Base-by-base conservation (phyloP, 2,113 vertebrate species). In the Sula dactylatra region DNA sequence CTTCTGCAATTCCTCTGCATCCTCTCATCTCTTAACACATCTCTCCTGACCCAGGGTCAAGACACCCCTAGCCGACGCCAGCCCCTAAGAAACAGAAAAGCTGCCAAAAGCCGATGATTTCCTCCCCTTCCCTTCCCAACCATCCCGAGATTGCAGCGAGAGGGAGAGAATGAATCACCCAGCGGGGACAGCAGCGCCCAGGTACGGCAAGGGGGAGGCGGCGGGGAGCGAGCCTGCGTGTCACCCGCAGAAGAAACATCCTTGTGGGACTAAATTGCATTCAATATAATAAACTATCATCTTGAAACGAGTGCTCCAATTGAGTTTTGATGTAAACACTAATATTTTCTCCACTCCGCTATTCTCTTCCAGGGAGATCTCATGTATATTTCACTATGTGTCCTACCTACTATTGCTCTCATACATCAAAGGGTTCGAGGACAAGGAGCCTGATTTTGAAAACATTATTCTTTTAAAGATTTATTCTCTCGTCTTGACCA, bases 401-500 rank as follows among this genome's bases (percentile, higher is more conserved):
- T 98, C 98, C 97, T 98, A 87, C 97, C 97, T 97, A 91, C 98
- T 97, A 96, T 98, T 96, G 93, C 97, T 98, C 97, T 98, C 98
- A 98, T 98, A 98, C 98, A 98, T 98, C 98, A 98, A 98, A 98
- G 94, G 85, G 95, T 97, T 98, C 82, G 97, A 98, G 98, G 98
- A 98, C 98, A 97, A 97, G 98, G 78, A 98, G 95, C 96, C 97
- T 98, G 98, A 97, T 98, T 98, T 97, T 97, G 97, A 98, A 98
- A 98, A 98, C 98, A 98, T 98, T 98, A 98, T 98, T 98, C 98
- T 98, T 98, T 98, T 97, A 98, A 98, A 98, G 98, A 98, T 98
- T 98, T 98, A 98, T 98, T 97, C 40, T 90, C 97, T 98, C 86
- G 0, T 98, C 97, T 96, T 98, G 98, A 98, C 98, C 98, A 98